Percentiles rank a stretch among this genome's conserved stretches.
Evolutionary conservation across 2,113 vertebrate species (phyloP).

Genomic region (Halichoerus grypus): DNA sequence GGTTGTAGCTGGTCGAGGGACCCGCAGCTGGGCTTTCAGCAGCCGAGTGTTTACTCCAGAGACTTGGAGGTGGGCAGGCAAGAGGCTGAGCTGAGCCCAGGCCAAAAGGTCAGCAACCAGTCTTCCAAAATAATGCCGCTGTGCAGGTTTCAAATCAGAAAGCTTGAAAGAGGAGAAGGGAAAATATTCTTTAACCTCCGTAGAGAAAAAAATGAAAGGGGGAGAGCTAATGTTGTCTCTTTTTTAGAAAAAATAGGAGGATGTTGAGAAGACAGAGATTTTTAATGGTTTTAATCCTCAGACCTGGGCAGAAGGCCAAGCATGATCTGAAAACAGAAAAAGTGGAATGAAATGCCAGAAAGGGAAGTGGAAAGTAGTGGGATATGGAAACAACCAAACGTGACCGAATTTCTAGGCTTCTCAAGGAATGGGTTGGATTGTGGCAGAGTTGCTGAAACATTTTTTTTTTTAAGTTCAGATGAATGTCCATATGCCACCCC

Average conservation of each 20-base stretch:
- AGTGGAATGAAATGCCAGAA: conserved; percentile 56
- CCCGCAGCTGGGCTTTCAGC: neutral
- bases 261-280: conserved; percentile 60
- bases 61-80: neutral
- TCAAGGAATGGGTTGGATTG: conserved; percentile 14
- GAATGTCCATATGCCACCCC: neutral
- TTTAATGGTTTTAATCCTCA: conserved; percentile 76
- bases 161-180: neutral
- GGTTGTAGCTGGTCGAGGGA: neutral
- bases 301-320: conserved; percentile 58
- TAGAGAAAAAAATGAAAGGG: neutral
- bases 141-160: conserved; percentile 11
- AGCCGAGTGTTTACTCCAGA: neutral
- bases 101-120: neutral
- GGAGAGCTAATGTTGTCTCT: neutral
- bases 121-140: neutral
- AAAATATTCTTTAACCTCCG: conserved; percentile 2
- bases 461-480: conserved; percentile 33
- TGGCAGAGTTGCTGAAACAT: neutral
- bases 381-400: conserved; percentile 45
- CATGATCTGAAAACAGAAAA: conserved; percentile 58
- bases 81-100: neutral
- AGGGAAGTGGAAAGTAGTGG: conserved; percentile 61
- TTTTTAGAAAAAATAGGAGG: neutral
- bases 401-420: conserved; percentile 29